These are phyloP conservation scores for Ephydatia muelleri DNA, from an alignment of 37 sponge, comb jelly and placozoan species.

Conservation along the genomic window DNA sequence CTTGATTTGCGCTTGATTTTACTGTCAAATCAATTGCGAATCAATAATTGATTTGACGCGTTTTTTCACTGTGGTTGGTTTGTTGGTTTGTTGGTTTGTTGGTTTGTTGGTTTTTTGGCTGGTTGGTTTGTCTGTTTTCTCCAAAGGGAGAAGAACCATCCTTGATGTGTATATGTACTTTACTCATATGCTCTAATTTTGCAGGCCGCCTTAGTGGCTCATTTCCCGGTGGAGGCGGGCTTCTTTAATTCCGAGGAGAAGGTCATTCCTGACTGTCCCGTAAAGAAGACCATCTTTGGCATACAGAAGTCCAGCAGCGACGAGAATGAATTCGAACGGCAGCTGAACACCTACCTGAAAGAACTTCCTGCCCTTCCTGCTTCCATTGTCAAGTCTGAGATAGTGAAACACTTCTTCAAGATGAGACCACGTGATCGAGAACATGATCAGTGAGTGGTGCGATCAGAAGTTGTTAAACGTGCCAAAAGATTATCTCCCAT, in stretches of 20 bases:
- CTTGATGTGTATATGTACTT: not conserved
- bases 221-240: conserved; percentile 62
- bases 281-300: conserved; percentile 67
- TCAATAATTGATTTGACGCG: no score
- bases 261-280: conserved; percentile 60
- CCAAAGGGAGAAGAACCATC: no score
- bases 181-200: not conserved
- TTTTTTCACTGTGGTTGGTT: no score
- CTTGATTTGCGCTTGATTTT: no score
- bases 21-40: no score
- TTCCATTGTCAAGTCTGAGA: conserved; percentile 43
- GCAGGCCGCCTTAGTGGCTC: conserved; percentile 24
- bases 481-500: not conserved
- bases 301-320: conserved; percentile 22
- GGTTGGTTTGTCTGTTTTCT: no score
- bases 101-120: no score
- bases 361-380: conserved; percentile 49
- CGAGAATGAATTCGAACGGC: conserved; percentile 43
- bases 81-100: no score
- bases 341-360: conserved; percentile 58
- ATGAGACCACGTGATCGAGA: conserved; percentile 16
- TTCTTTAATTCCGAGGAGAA: conserved; percentile 50
- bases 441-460: not conserved
- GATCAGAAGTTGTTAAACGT: no score
- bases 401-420: conserved; percentile 41